Evolutionary conservation across 2,888 invertebrate genomes (phyloP).

Genomic region (Agrotis puta): DNA sequence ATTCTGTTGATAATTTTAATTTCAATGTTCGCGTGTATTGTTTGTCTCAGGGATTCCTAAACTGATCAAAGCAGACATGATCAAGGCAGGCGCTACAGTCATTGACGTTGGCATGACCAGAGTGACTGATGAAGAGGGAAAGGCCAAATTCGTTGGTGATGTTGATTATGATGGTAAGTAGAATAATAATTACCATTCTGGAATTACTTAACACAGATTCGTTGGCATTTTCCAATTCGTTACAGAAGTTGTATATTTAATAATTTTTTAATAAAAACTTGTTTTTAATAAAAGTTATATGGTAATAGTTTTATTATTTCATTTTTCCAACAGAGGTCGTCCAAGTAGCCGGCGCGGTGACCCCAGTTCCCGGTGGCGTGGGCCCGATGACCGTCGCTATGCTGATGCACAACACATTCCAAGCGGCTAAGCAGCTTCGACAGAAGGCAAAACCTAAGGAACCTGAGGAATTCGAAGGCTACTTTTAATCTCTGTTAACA

Average conservation of each 20-base stretch:
- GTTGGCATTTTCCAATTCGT: no score
- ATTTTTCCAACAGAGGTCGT: slow-evolving; percentile 91
- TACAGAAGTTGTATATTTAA: not conserved
- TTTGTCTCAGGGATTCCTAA: slow-evolving; percentile 92
- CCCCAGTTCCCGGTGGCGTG: slow-evolving; percentile 97
- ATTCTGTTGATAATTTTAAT: not conserved
- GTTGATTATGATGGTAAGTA: slow-evolving; percentile 95
- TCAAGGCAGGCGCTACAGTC: slow-evolving; percentile 96
- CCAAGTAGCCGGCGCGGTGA: slow-evolving; percentile 95
- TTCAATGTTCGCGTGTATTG: not conserved
- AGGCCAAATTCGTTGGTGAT: slow-evolving; percentile 95
- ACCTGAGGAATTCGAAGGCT: slow-evolving; percentile 28
- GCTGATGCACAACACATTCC: slow-evolving; percentile 97
- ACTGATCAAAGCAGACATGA: slow-evolving; percentile 95
- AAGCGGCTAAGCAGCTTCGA: slow-evolving; percentile 92
- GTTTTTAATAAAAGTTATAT: no score
- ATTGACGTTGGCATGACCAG: slow-evolving; percentile 97
- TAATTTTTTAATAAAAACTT: no score
- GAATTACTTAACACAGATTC: no score
- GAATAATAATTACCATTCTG: no score
- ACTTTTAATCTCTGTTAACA: not conserved
- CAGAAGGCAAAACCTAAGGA: slow-evolving; percentile 62
- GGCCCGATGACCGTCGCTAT: slow-evolving; percentile 98
- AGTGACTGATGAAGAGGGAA: slow-evolving; percentile 92
- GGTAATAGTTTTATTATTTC: not conserved